Evolutionary conservation across 1,140 invertebrate genomes (phyloP).

Genomic region (Drosophila santomea): DNA sequence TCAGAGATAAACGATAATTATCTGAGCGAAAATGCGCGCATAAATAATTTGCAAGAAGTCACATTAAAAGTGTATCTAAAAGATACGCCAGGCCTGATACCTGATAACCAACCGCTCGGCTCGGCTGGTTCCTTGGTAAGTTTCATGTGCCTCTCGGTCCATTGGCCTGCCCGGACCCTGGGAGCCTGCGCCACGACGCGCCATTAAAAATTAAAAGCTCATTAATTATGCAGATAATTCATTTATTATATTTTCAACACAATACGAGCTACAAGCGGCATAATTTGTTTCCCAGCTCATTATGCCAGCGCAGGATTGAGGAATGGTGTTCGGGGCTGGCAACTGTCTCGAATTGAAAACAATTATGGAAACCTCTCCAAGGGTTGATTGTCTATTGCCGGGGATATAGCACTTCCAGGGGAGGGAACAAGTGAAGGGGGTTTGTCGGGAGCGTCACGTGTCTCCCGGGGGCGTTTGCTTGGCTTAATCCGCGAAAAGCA

Average conservation of each 20-base stretch:
- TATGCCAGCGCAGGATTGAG: conserved; percentile 40
- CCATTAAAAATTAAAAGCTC: conserved; percentile 84
- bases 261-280: conserved; percentile 53
- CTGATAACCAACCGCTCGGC: conserved; percentile 57
- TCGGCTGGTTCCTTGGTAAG: conserved; percentile 3
- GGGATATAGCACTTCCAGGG: background rate
- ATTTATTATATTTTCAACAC: conserved; percentile 84
- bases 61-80: conserved; percentile 84
- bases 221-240: conserved; percentile 84
- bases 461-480: conserved; percentile 51
- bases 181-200: conserved; percentile 52
- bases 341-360: conserved; percentile 76
- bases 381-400: conserved; percentile 42
- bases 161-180: conserved; percentile 30
- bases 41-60: conserved; percentile 84
- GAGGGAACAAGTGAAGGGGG: background rate
- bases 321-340: conserved; percentile 24
- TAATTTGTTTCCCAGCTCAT: conserved; percentile 77
- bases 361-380: conserved; percentile 60
- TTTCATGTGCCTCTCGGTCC: conserved; percentile 15
- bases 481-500: conserved; percentile 61
- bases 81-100: conserved; percentile 74
- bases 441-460: conserved; percentile 51
- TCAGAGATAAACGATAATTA: conserved; percentile 85
- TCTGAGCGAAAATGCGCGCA: conserved; percentile 82